A percentile compares a stretch with the other conserved stretches of the same genome.
Evolutionary conservation across 2,113 vertebrate genomes (phyloP).

Genomic region (Trinectes maculatus): DNA sequence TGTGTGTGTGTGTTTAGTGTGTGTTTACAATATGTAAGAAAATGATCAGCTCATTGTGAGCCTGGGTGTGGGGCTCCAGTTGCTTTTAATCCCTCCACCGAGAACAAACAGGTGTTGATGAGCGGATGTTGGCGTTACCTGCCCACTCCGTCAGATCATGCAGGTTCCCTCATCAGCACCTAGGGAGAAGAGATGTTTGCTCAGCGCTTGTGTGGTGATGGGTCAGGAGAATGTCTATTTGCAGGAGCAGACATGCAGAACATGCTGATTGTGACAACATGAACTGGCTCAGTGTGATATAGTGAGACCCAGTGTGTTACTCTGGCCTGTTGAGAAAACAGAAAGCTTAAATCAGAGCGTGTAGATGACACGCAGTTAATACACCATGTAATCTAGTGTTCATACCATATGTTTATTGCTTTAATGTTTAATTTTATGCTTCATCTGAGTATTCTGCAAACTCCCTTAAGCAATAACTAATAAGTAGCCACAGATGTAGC

Average conservation of each 20-base stretch:
- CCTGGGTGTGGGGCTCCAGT: background rate
- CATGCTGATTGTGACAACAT: background rate
- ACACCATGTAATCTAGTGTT: background rate
- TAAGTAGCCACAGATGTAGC: background rate
- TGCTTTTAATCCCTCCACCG: background rate
- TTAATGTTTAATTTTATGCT: background rate
- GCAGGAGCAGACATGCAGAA: background rate
- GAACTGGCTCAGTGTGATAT: background rate
- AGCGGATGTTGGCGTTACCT: slow-evolving; percentile 1
- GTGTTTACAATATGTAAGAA: too few species aligned
- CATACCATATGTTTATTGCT: background rate
- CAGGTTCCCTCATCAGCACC: background rate
- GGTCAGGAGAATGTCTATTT: background rate
- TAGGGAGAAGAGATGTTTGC: slow-evolving; percentile 23
- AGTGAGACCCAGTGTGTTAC: too few species aligned
- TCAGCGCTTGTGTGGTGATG: slow-evolving; percentile 2
- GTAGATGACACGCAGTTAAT: background rate
- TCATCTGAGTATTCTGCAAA: background rate
- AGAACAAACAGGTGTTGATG: slow-evolving; percentile 6
- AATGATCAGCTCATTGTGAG: background rate
- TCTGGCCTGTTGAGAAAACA: too few species aligned
- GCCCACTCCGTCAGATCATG: background rate
- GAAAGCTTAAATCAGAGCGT: background rate
- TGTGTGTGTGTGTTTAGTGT: background rate
- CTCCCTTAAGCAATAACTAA: slow-evolving; percentile 3